Base-by-base conservation (phyloP, 2,113 vertebrate genomes). In the Sigmodon hispidus region DNA sequence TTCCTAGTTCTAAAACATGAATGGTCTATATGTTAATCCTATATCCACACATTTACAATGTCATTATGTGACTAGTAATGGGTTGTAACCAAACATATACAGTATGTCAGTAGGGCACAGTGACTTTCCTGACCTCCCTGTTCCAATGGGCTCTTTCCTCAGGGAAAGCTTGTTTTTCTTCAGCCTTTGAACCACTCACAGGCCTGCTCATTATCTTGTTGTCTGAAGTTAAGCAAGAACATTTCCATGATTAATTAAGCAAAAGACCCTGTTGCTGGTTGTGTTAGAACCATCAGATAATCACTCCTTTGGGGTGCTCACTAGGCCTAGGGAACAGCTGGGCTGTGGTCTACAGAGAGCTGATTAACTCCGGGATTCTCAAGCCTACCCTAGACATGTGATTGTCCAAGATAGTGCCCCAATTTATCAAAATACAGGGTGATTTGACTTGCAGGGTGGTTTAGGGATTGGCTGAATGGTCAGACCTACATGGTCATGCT, bases 191-290 rank as follows among this genome's bases (percentile, higher is more conserved):
- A 98, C 98, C 97, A 98, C 98, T 98, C 98, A 97, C 98, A 98
- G 97, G 96, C 96, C 96, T 97, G 98, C 98, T 99, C 98, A 98
- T 98, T 98, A 98, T 98, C 98, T 98, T 98, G 98, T 98, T 99
- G 98, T 98, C 98, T 98, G 98, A 99, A 98, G 98, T 98, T 97
- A 98, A 96, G 98, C 98, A 98, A 98, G 98, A 98, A 98, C 93
- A n/a, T 98, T 98, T 98, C 98, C 98, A 97, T 98, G 98, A 98
- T 98, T 98, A 98, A 98, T 99, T 98, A 99, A 98, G 98, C 98
- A 98, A 98, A 98, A 99, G 98, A 98, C 98, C 97, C 98, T 93
- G 80, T 96, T 98, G 97, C 98, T 97, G 96, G 98, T 97, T 98
- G 97, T 98, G 98, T 95, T 97, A 98, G 98, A 98, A 98, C 98